Conservation (phyloP, 2,113 vertebrate species). For the Plestiodon gilberti region DNA sequence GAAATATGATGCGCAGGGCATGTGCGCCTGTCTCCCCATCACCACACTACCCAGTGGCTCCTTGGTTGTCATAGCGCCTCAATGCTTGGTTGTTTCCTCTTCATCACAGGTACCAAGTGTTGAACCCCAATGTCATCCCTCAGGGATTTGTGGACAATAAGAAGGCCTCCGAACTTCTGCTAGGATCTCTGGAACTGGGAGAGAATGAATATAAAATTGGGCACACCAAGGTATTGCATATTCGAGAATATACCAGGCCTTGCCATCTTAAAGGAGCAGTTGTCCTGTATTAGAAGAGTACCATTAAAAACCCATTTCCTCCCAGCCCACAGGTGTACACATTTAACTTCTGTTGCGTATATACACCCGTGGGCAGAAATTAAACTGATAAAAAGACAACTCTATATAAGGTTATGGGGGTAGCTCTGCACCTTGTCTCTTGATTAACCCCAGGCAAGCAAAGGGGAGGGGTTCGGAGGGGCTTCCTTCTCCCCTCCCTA, state of each 20-base stretch:
- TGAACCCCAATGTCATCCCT: constrained; percentile 61
- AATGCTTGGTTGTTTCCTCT: not conserved
- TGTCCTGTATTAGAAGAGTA: too few relatives aligned
- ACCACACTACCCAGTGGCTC: not conserved
- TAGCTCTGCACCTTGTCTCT: too few relatives aligned
- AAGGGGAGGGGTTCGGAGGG: not conserved
- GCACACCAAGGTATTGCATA: constrained; percentile 32
- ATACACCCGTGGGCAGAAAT: too few relatives aligned
- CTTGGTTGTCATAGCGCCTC: not conserved
- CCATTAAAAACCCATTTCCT: too few relatives aligned
- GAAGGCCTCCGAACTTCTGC: constrained; percentile 52
- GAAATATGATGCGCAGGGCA: too few relatives aligned
- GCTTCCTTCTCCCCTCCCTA: not conserved
- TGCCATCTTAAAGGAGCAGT: not conserved
- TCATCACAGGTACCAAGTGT: constrained; percentile 52
- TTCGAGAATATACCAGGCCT: not conserved
- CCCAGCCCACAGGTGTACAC: too few relatives aligned
- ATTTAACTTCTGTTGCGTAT: too few relatives aligned
- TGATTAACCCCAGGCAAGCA: too few relatives aligned
- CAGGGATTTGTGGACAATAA: constrained; percentile 57
- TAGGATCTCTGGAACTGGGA: constrained; percentile 22
- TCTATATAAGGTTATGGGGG: too few relatives aligned
- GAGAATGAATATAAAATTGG: constrained; percentile 55
- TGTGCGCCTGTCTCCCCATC: too few relatives aligned
- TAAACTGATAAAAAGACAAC: too few relatives aligned